Conservation (phyloP, 2,888 invertebrate species). For the Halocaridina rubra region DNA sequence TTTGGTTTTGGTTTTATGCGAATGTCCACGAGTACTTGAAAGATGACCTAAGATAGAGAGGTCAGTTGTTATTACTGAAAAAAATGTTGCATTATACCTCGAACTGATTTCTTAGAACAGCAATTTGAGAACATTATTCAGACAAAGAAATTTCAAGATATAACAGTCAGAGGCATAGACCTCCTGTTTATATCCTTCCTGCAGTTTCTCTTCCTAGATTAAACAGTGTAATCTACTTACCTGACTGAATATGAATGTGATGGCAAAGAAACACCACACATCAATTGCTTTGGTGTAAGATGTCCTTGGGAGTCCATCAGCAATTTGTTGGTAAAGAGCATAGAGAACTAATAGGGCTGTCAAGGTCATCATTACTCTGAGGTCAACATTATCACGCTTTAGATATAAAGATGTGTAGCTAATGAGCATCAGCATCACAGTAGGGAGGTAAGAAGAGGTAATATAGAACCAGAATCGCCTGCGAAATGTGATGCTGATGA, state of each 20-base stretch:
- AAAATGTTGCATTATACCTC: background rate
- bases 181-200: no score
- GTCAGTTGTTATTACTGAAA: background rate
- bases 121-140: no score
- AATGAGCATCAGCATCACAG: slow-evolving; percentile 58
- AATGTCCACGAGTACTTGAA: slow-evolving; percentile 39
- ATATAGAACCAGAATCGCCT: slow-evolving; percentile 55
- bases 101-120: no score
- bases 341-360: slow-evolving; percentile 59
- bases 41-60: slow-evolving; percentile 43
- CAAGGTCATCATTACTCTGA: slow-evolving; percentile 59
- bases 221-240: background rate
- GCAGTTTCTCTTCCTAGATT: background rate
- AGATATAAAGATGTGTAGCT: slow-evolving; percentile 56
- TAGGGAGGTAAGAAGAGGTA: slow-evolving; percentile 58
- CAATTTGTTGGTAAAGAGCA: slow-evolving; percentile 61
- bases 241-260: slow-evolving; percentile 56
- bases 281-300: slow-evolving; percentile 59
- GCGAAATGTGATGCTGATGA: slow-evolving; percentile 35
- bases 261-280: slow-evolving; percentile 62
- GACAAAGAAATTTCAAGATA: no score
- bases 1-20: background rate
- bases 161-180: background rate
- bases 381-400: slow-evolving; percentile 39
- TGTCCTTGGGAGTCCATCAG: slow-evolving; percentile 51